These are phyloP conservation scores for Caprella mutica DNA, from an alignment of 2,888 invertebrate species.

Conservation along the genomic window DNA sequence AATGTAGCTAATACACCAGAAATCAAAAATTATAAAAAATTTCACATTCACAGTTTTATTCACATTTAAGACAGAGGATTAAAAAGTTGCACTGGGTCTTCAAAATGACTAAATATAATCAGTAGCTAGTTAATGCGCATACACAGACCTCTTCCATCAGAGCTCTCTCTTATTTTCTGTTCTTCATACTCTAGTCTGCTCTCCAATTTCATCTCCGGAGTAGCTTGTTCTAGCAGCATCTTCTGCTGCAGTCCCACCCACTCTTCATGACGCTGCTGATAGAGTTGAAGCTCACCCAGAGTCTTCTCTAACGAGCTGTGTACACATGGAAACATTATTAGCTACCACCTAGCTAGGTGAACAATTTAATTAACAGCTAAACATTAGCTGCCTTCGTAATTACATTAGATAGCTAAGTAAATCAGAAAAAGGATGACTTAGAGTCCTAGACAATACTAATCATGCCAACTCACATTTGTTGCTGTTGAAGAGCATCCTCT, in stretches of 20 bases:
- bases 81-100: no score
- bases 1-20: no score
- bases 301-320: constrained; percentile 52
- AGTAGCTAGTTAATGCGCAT: no score
- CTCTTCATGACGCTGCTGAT: constrained; percentile 51
- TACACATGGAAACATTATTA: not conserved
- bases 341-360: not conserved
- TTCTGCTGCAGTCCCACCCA: constrained; percentile 51
- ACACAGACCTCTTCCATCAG: constrained; percentile 38
- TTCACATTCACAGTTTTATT: no score
- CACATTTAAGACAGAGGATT: no score
- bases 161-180: constrained; percentile 39
- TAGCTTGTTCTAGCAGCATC: constrained; percentile 47
- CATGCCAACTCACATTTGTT: constrained; percentile 60
- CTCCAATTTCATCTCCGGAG: constrained; percentile 41
- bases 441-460: no score
- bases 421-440: no score
- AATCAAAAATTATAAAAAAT: no score
- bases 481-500: constrained; percentile 50
- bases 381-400: no score
- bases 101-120: no score
- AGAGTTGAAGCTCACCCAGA: constrained; percentile 51
- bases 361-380: not conserved
- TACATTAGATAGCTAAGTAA: no score
- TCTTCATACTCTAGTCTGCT: constrained; percentile 42